Conservation (phyloP, 2,888 invertebrate species). For the Carabus problematicus region DNA sequence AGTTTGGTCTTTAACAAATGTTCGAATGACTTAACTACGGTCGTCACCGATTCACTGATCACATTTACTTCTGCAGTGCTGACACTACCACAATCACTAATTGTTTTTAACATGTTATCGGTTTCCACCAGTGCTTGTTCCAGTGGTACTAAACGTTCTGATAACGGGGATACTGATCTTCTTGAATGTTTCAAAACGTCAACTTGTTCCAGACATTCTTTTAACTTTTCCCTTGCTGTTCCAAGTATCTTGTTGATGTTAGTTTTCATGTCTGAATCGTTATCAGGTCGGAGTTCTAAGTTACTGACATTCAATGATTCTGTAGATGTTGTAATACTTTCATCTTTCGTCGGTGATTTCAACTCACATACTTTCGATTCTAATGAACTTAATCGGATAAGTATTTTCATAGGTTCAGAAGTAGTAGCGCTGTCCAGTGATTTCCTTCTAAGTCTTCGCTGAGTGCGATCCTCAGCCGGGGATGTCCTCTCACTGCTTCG, state of each 20-base stretch:
- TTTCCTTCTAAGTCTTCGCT: constrained; percentile 71
- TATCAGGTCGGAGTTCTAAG: constrained; percentile 52
- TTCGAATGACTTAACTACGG: constrained; percentile 71
- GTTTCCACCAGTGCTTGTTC: constrained; percentile 71
- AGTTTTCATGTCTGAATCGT: constrained; percentile 65
- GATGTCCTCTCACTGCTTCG: constrained; percentile 58
- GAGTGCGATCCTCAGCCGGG: constrained; percentile 61
- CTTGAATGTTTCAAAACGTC: constrained; percentile 69
- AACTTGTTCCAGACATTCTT: constrained; percentile 72
- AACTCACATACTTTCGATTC: constrained; percentile 71
- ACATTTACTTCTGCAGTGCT: constrained; percentile 65
- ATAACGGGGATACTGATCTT: constrained; percentile 69
- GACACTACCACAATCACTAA: constrained; percentile 60
- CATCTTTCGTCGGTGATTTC: constrained; percentile 49
- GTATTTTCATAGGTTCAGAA: constrained; percentile 81
- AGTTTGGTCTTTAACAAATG: constrained; percentile 73
- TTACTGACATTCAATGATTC: constrained; percentile 64
- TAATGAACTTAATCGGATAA: constrained; percentile 76
- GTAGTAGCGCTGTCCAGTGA: constrained; percentile 80
- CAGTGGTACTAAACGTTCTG: constrained; percentile 72
- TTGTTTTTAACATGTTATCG: constrained; percentile 65
- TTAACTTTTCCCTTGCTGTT: constrained; percentile 71
- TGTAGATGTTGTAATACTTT: constrained; percentile 64
- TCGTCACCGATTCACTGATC: constrained; percentile 65
- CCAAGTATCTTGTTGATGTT: constrained; percentile 56